Base-by-base conservation (phyloP, 2,113 vertebrate species). In the Trogon surrucura region DNA sequence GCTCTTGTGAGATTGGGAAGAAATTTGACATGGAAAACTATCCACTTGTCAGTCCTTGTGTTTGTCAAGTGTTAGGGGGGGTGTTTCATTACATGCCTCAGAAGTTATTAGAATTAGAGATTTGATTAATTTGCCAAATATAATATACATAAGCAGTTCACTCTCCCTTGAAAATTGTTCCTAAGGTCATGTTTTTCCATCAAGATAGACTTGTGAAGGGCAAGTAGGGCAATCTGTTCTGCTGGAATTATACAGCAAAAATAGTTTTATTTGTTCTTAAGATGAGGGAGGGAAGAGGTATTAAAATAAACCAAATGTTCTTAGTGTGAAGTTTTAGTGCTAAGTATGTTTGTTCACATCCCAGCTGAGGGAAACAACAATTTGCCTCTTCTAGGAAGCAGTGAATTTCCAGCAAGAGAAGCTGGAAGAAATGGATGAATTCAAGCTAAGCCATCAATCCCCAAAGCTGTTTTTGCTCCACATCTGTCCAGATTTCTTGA, bases 181-280 rank as follows among this genome's bases (percentile, higher is more conserved):
- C 30, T 92, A 97, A 97, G n/a, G 62, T 94, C 51, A 69, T 93
- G 57, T 74, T 96, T 93, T 97, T 94, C 80, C 11, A 77, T 78
- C 64, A 95, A 91, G 81, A 89, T 41, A 87, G 61, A 85, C 60
- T 95, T 95, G 51, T 93, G 53, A 89, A 74, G 20, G 67, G 67
- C 38, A 82, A 96, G 79, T 13, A 85, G 51, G 81, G 57, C 85
- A 91, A 96, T 64, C 65, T 83, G 29, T 70, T 93, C 91, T 69
- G 6, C 50, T 95, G 70, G 64, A 95, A 94, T 82, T 83, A 84
- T 15, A 64, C 80, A 65, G 47, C 4, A 50, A 56, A 72, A 89
- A 25, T 36, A 16, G 45, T 61, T 81, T 73, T 38, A 23, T 89
- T 96, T 89, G 57, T 95, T 95, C 61, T 61, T 64, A 85, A 94